phyloP scores from a whole-genome alignment of 53 echinoderm and acorn worm genomes.

The Antedon mediterranea region DNA sequence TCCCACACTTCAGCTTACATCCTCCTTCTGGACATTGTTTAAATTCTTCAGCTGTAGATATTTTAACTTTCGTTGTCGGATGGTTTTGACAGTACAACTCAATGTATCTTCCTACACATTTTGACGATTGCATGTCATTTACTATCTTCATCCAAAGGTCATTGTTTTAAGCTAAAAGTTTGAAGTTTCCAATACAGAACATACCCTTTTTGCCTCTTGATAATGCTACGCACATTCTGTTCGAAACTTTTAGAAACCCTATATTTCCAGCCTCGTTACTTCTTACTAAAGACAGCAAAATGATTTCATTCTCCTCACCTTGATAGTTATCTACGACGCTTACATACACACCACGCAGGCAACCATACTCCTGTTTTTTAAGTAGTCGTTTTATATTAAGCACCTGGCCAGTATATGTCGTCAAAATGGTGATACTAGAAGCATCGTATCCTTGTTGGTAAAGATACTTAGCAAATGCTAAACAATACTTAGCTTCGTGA shows the following conservation, averaged over 20 bases:
- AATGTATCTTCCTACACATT: conserved; percentile 21
- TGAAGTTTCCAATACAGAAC: conserved; percentile 78
- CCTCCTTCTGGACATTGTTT: conserved; percentile 1
- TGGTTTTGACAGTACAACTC: conserved; percentile 48
- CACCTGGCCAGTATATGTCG: conserved; percentile 64
- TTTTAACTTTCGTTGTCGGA: conserved; percentile 24
- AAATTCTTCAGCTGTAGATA: conserved; percentile 23
- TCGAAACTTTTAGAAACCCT: conserved; percentile 70
- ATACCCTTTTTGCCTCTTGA: conserved; percentile 69
- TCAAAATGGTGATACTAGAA: conserved; percentile 54
- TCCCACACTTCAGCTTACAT: neutral
- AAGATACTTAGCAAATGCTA: conserved; percentile 51
- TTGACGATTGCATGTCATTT: conserved; percentile 12
- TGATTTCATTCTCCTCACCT: conserved; percentile 89
- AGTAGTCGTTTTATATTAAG: neutral
- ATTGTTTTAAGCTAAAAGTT: conserved; percentile 29
- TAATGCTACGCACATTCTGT: conserved; percentile 83
- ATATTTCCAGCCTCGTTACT: conserved; percentile 67
- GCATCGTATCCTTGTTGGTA: conserved; percentile 50
- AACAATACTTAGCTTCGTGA: conserved; percentile 53
- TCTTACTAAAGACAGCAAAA: conserved; percentile 77
- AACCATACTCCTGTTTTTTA: neutral
- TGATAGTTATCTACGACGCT: conserved; percentile 74
- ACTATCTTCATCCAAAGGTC: conserved; percentile 61
- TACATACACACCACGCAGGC: conserved; percentile 30